Conservation (phyloP, 2,888 invertebrate species). For the Acronicta alni region DNA sequence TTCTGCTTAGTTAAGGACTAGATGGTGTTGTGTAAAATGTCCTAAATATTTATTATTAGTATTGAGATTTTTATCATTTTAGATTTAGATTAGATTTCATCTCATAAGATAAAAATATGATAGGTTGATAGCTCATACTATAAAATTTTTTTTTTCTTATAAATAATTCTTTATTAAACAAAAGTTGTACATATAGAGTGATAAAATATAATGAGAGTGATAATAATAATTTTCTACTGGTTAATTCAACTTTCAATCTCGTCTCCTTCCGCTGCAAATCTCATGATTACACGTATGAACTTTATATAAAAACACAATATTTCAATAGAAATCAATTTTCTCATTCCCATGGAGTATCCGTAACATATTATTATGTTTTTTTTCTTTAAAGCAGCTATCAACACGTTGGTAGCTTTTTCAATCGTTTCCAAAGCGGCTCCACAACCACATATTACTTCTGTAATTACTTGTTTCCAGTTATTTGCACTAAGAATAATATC, state of each 20-base stretch:
- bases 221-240: neutral
- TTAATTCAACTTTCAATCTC: constrained; percentile 3
- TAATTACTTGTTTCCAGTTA: constrained; percentile 48
- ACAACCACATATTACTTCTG: constrained; percentile 33
- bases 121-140: no score
- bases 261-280: constrained; percentile 2
- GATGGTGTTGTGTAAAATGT: no score
- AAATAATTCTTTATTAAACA: no score
- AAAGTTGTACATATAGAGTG: no score
- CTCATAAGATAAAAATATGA: no score
- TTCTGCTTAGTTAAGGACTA: no score
- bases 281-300: constrained; percentile 20
- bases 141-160: no score
- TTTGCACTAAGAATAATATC: constrained; percentile 25
- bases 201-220: no score
- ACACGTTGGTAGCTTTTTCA: constrained; percentile 30
- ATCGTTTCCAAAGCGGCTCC: constrained; percentile 23
- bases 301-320: constrained; percentile 24
- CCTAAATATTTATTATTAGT: no score
- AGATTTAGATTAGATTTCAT: no score
- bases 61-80: no score
- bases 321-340: constrained; percentile 42
- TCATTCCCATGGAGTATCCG: constrained; percentile 32
- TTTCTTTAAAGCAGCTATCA: constrained; percentile 40
- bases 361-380: constrained; percentile 44